Evolutionary conservation across 2,888 invertebrate species (phyloP).

Genomic region (Gerris lacustris): DNA sequence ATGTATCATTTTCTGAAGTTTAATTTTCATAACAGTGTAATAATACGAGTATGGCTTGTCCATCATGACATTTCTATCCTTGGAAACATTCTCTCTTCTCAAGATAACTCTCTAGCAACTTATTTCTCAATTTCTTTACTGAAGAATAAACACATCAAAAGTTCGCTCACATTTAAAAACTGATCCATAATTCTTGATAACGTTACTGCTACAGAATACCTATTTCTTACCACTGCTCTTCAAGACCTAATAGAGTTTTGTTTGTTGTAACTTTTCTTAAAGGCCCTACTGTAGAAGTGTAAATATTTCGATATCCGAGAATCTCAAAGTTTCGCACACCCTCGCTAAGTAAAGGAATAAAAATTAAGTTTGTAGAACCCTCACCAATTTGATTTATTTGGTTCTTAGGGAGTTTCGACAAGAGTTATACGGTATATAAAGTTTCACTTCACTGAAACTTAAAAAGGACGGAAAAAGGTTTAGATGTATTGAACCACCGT

Average conservation of each 20-base stretch:
- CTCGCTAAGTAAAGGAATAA: neutral
- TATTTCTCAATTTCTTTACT: too few species aligned
- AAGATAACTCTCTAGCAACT: too few species aligned
- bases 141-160: too few species aligned
- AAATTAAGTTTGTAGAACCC: neutral
- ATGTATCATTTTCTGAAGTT: too few species aligned
- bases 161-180: too few species aligned
- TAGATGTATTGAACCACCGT: too few species aligned
- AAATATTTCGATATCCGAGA: neutral
- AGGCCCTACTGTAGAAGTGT: neutral
- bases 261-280: neutral
- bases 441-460: neutral
- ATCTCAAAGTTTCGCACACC: neutral
- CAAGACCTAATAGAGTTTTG: neutral
- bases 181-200: too few species aligned
- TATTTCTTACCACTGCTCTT: neutral
- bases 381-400: constrained; percentile 3
- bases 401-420: neutral
- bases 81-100: too few species aligned
- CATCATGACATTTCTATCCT: too few species aligned
- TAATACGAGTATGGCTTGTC: too few species aligned
- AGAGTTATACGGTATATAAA: neutral
- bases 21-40: too few species aligned
- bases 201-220: too few species aligned
- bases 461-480: neutral